Evolutionary conservation across 2,113 vertebrate genomes (phyloP).

Genomic region (Glaucidium brasilianum): DNA sequence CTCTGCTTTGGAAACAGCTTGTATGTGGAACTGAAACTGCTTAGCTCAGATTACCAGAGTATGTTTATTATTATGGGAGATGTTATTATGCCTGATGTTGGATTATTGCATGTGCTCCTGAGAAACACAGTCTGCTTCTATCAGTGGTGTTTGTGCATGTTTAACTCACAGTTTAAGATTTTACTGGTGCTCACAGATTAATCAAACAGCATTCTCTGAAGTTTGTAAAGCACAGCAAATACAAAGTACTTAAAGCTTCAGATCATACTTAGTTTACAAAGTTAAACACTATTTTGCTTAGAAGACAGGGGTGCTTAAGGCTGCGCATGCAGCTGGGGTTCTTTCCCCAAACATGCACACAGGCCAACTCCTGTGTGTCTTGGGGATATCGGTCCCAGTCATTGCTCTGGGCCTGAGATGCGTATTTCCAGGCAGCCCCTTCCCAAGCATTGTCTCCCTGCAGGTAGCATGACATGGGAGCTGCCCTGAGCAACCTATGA

Average conservation of each 20-base stretch:
- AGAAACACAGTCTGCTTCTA: neutral
- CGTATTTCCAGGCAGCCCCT: neutral
- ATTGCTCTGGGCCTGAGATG: neutral
- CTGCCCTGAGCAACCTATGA: neutral
- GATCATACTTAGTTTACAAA: neutral
- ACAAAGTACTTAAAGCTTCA: neutral
- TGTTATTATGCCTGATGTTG: neutral
- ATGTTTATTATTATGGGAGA: neutral
- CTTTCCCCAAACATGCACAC: rapidly evolving
- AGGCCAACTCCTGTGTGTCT: rapidly evolving
- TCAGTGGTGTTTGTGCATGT: neutral
- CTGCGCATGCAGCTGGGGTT: rapidly evolving
- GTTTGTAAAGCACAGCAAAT: neutral
- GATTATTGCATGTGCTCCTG: neutral
- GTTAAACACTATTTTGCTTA: neutral
- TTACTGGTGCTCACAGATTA: neutral
- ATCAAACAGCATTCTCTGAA: neutral
- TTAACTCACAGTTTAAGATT: neutral
- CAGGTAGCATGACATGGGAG: rapidly evolving
- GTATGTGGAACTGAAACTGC: neutral
- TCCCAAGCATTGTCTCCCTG: neutral
- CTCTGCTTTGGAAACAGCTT: neutral
- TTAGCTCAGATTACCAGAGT: neutral
- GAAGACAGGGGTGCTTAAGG: neutral
- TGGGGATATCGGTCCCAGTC: neutral